Base-by-base conservation (phyloP, 1,140 invertebrate species). In the Drosophila fuyamai region DNA sequence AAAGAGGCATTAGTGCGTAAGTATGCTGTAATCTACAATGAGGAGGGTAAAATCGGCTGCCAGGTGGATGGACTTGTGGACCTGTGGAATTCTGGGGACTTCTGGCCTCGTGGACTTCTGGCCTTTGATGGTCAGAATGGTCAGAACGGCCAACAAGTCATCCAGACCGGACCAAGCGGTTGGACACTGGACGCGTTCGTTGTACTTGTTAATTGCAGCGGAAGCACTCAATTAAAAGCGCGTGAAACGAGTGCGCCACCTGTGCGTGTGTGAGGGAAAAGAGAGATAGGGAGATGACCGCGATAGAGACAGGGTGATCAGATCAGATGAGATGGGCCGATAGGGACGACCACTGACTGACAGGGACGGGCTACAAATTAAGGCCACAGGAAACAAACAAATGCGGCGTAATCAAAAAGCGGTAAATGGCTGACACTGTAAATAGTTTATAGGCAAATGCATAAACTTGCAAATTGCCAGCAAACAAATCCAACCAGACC, bases 201-300 rank as follows among this genome's bases (percentile, higher is more conserved):
- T 86, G 83, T 83, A 89, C 77, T 89, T 89, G 84, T 89, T 89
- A 89, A 89, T 89, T 89, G 84, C 84, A 84, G 84, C 84, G 84
- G 84, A 89, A 89, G 84, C 84, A 89, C 84, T 89, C 84, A 89
- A 89, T 89, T 89, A 89, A 89, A 89, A 81, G 84, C 85, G 84
- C 84, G 84, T 89, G 85, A 89, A 89, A 89, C 84, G 83, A 83
- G 67, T 76, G 68, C 81, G 84, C 79, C 84, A 86, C 84, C 83
- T 88, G 50, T 48, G 35, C 53, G 56, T 47, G 16, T 54, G 32
- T 35, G 13, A 27, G 13, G 14, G 32, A 7, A 14, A 1, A 35
- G 43, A 32, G 57, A 35, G 12, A 16, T n/a, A 9, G 13, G 8
- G 29, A 16, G 14, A 10, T 51, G 16, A 4, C 5, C 14, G 1